These are phyloP conservation scores for Apodemia duryi DNA, from an alignment of 2,888 invertebrate species.

Conservation along the genomic window DNA sequence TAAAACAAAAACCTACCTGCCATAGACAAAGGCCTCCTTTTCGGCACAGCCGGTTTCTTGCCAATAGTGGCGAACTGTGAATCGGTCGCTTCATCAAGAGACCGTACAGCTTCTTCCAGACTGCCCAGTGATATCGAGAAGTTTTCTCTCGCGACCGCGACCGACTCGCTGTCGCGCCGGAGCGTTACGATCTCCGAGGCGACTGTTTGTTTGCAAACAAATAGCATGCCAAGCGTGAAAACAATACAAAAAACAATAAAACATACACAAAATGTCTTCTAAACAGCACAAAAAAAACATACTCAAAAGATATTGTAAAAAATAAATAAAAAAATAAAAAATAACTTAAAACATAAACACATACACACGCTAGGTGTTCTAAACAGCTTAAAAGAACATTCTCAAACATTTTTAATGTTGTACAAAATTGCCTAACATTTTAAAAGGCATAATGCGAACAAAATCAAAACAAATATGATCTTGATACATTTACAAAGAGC, in stretches of 20 bases:
- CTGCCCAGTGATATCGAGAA: conserved; percentile 72
- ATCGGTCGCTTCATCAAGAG: conserved; percentile 63
- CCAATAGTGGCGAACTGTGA: conserved; percentile 68
- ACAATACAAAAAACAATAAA: conserved; percentile 35
- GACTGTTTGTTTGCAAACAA: conserved; percentile 39
- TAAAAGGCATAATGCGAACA: too few species aligned
- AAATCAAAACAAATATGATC: too few species aligned
- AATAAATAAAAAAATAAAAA: too few species aligned
- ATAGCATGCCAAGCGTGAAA: conserved; percentile 37
- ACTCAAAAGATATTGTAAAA: background rate
- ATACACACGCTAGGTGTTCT: background rate
- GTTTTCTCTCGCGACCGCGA: conserved; percentile 67
- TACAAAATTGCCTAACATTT: too few species aligned
- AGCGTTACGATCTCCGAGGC: conserved; percentile 76
- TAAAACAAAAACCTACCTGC: conserved; percentile 62
- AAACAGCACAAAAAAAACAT: conserved; percentile 27
- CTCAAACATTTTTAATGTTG: too few species aligned
- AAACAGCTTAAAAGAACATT: background rate
- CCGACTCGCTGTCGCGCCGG: conserved; percentile 71
- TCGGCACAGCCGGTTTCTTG: conserved; percentile 73
- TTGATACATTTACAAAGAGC: too few species aligned
- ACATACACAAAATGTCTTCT: conserved; percentile 45
- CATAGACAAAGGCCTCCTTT: conserved; percentile 81
- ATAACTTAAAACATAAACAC: background rate
- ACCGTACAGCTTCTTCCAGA: conserved; percentile 66